These are phyloP conservation scores for Galemys pyrenaicus DNA, from an alignment of 2,113 vertebrate genomes.

Conservation along the genomic window DNA sequence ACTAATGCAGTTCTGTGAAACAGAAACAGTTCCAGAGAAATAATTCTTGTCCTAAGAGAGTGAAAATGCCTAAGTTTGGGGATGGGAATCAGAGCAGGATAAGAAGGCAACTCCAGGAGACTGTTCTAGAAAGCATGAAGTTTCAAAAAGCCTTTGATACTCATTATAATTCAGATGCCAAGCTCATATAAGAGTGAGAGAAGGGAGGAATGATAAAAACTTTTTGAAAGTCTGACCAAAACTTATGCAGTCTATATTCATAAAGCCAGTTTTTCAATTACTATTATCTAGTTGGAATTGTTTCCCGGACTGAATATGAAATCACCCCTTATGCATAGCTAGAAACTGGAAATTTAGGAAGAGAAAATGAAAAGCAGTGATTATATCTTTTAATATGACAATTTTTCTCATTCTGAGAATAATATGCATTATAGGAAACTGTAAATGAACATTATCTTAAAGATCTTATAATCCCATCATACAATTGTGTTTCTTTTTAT, in stretches of 20 bases:
- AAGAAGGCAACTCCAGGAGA: background rate
- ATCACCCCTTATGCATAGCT: background rate
- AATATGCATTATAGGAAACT: background rate
- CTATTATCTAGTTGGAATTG: background rate
- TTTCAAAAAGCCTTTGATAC: background rate
- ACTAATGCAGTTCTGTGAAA: background rate
- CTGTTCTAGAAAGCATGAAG: background rate
- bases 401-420: conserved; percentile 18
- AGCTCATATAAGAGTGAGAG: background rate
- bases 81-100: background rate
- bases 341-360: conserved; percentile 22
- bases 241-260: background rate
- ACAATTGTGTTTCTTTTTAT: background rate
- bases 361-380: conserved; percentile 6
- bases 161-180: background rate
- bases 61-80: background rate
- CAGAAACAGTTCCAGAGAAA: background rate
- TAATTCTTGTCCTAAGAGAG: background rate
- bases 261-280: background rate
- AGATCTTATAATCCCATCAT: background rate
- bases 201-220: background rate
- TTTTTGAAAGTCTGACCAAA: background rate
- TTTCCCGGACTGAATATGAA: conserved; percentile 26
- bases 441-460: background rate
- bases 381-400: background rate